Evolutionary conservation across 2,888 invertebrate genomes (phyloP).

Genomic region (Lutraria lutraria): DNA sequence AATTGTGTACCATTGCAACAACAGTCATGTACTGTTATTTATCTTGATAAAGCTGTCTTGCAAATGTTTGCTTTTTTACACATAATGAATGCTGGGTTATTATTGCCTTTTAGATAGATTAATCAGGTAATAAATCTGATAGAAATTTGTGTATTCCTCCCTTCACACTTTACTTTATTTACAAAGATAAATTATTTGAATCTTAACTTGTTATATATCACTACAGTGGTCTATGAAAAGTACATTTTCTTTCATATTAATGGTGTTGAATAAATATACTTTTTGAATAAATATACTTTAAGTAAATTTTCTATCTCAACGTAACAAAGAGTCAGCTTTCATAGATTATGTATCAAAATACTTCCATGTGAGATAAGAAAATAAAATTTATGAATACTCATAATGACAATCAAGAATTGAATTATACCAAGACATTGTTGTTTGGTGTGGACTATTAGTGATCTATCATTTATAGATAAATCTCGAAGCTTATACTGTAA

Average conservation of each 20-base stretch:
- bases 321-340: neutral
- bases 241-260: neutral
- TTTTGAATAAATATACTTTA: neutral
- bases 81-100: neutral
- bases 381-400: neutral
- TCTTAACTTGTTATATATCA: neutral
- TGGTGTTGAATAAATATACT: neutral
- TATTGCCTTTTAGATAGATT: neutral
- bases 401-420: neutral
- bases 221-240: neutral
- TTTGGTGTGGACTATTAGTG: no score
- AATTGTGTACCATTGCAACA: neutral
- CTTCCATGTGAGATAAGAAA: neutral
- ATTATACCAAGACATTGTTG: no score
- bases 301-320: slow-evolving; percentile 8
- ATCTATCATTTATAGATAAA: no score
- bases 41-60: neutral
- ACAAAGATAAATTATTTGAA: neutral
- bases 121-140: neutral
- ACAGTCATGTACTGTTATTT: neutral
- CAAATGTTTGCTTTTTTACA: neutral
- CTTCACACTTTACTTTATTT: neutral
- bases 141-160: neutral
- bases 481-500: no score
- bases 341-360: neutral